These are phyloP conservation scores for Marcusenius ussheri DNA, from an alignment of 2,113 vertebrate genomes.

Conservation along the genomic window DNA sequence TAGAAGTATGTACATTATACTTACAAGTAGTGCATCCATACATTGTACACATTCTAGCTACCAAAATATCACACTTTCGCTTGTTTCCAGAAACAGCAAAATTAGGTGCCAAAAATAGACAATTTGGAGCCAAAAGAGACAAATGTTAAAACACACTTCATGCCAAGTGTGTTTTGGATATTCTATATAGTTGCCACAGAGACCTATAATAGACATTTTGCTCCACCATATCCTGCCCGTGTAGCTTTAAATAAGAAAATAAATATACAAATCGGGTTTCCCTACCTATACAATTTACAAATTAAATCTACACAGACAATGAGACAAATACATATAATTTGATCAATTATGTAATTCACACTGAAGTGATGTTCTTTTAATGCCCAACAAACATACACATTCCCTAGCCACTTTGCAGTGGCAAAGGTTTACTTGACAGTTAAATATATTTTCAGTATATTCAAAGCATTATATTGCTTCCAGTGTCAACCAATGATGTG, in stretches of 20 bases:
- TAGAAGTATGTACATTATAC: constrained; percentile 4
- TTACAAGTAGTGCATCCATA: constrained; percentile 4
- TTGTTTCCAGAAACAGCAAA: constrained; percentile 1
- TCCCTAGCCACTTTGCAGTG: background rate
- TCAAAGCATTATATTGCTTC: background rate
- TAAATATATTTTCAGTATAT: background rate
- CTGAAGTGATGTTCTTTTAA: background rate
- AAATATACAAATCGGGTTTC: constrained; percentile 3
- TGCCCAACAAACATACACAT: constrained; percentile 13
- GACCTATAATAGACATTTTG: background rate
- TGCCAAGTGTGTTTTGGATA: background rate
- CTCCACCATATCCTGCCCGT: background rate
- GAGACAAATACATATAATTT: background rate
- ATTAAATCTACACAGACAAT: constrained; percentile 10
- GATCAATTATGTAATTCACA: background rate
- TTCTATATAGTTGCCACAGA: background rate
- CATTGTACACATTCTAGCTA: constrained; percentile 13
- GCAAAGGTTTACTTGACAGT: background rate
- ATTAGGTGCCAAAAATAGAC: background rate
- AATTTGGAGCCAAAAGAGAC: constrained; percentile 1
- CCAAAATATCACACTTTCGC: background rate
- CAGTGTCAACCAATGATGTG: background rate
- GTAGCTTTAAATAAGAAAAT: background rate
- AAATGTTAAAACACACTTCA: constrained; percentile 2
- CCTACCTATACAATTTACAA: background rate